A percentile compares a stretch with the other conserved stretches of the same genome.
Evolutionary conservation across 2,797 vertebrate genomes (phyloP).

Genomic region (Leptatherina wallacei): DNA sequence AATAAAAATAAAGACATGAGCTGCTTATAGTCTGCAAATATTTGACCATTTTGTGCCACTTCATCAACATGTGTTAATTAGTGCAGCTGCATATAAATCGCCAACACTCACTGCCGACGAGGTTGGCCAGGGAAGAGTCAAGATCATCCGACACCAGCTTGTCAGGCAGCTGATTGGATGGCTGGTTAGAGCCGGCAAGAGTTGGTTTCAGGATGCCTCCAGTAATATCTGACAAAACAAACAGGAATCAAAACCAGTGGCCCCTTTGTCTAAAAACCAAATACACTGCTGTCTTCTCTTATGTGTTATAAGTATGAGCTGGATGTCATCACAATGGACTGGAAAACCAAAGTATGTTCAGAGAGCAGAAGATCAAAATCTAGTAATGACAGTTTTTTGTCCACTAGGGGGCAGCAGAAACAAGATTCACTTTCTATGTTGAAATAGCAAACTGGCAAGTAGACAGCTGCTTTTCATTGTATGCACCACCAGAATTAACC

Average conservation of each 20-base stretch:
- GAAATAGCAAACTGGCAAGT: neutral
- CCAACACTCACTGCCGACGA: slow-evolving; percentile 95
- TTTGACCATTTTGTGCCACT: neutral
- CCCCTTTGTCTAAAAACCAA: neutral
- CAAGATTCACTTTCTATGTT: neutral
- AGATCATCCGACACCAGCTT: slow-evolving; percentile 97
- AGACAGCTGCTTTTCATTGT: neutral
- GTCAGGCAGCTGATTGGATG: slow-evolving; percentile 87
- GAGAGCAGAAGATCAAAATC: neutral
- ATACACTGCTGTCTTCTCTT: neutral
- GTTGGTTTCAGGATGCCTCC: slow-evolving; percentile 97
- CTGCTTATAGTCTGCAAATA: slow-evolving; percentile 5
- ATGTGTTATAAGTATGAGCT: neutral
- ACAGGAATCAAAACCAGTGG: neutral
- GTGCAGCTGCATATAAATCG: slow-evolving; percentile 11
- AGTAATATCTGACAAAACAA: slow-evolving; percentile 83
- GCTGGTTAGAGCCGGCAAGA: slow-evolving; percentile 90
- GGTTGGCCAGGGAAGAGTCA: slow-evolving; percentile 98
- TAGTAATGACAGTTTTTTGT: neutral
- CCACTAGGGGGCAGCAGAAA: neutral
- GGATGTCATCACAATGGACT: neutral
- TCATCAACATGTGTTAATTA: slow-evolving; percentile 37
- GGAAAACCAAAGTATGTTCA: neutral
- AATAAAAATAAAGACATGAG: slow-evolving; percentile 37
- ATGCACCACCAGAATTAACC: neutral